Evolutionary conservation across 30 jellyfish, hydroid and myxozoan genomes (phyloP).

Genomic region (Aurelia aurita): DNA sequence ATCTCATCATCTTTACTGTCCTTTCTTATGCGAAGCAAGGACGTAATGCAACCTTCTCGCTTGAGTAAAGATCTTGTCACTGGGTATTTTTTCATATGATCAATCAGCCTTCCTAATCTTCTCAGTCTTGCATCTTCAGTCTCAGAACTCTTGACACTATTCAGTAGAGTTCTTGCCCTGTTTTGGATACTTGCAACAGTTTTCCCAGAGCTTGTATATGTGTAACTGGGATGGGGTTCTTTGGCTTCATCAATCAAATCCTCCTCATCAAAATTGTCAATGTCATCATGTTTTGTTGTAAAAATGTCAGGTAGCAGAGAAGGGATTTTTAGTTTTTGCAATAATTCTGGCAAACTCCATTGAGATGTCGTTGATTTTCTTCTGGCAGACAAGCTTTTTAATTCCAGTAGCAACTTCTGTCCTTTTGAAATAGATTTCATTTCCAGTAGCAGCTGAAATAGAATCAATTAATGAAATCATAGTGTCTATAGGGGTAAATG

Average conservation of each 20-base stretch:
- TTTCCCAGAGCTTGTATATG: slow-evolving; percentile 40
- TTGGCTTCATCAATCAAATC: not conserved
- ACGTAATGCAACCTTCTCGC: slow-evolving; percentile 66
- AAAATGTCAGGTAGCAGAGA: not conserved
- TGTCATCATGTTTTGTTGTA: not conserved
- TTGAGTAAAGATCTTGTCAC: slow-evolving; percentile 56
- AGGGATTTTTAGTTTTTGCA: slow-evolving; percentile 13
- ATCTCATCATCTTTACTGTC: slow-evolving; percentile 39
- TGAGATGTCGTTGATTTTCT: slow-evolving; percentile 5
- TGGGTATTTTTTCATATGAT: slow-evolving; percentile 67
- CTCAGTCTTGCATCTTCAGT: slow-evolving; percentile 25
- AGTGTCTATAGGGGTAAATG: too few species aligned
- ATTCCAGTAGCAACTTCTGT: not conserved
- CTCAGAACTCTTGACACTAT: slow-evolving; percentile 20
- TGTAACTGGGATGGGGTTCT: not conserved
- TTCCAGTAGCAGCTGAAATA: not conserved
- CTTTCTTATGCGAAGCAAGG: slow-evolving; percentile 45
- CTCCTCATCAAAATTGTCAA: not conserved
- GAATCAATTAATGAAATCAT: too few species aligned
- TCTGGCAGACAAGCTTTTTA: not conserved
- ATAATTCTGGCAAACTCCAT: slow-evolving; percentile 19
- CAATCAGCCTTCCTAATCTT: slow-evolving; percentile 33
- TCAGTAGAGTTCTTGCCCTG: slow-evolving; percentile 53
- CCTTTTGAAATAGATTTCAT: not conserved
- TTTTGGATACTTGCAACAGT: slow-evolving; percentile 80